Percentiles rank a stretch among this genome's conserved stretches.
phyloP scores from a whole-genome alignment of 2,113 vertebrate genomes.

The Amblyornis subalaris region DNA sequence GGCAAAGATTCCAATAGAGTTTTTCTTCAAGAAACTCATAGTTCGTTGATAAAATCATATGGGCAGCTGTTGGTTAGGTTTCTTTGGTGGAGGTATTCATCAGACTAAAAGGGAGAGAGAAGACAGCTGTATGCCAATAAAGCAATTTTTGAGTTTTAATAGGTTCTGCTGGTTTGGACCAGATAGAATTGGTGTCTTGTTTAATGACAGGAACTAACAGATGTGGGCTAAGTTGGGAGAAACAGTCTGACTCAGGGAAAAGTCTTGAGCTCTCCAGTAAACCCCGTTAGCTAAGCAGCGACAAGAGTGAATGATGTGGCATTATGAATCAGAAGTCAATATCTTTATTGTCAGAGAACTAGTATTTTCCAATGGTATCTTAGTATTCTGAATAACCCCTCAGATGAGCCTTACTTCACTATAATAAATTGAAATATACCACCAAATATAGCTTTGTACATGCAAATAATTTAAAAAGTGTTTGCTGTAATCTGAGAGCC shows the following conservation, averaged over 20 bases:
- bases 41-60: background rate
- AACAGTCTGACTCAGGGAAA: background rate
- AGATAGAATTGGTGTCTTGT: fast-evolving
- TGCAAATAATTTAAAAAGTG: background rate
- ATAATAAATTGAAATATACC: background rate
- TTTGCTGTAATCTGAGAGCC: background rate
- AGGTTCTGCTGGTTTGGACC: background rate
- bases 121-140: background rate
- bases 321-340: background rate
- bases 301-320: background rate
- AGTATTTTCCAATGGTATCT: background rate
- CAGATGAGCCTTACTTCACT: background rate
- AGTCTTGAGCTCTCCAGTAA: background rate
- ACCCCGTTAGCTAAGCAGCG: background rate
- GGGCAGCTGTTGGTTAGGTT: background rate
- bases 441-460: background rate
- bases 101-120: background rate
- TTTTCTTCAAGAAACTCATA: background rate
- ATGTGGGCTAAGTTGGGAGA: background rate
- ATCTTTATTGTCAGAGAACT: background rate
- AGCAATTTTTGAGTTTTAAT: background rate
- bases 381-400: background rate
- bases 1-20: background rate
- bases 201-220: background rate
- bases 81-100: fast-evolving